Evolutionary conservation across 2,797 vertebrate genomes (phyloP), one percentile per base, ranked within the genome.

Genomic region (Acomys russatus): DNA sequence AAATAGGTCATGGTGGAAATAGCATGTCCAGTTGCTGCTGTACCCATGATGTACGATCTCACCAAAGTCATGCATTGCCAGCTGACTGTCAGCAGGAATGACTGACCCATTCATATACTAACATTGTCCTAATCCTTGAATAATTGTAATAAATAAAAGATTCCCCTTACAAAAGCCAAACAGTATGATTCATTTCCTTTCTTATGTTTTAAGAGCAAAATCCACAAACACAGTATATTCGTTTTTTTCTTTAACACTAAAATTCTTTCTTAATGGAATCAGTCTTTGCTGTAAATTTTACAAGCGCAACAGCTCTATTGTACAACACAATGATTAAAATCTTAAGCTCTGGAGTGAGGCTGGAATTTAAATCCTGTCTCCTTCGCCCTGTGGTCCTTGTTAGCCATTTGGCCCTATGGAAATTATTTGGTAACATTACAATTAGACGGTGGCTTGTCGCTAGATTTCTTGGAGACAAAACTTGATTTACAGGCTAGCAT

Each of bases 151-250:
- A 51, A 93, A 88, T 51, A 38, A 89, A 90, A 38, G 35, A 68
- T 91, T 38, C 51, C n/a, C 20, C 86, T 54, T 23, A 88, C 14
- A 91, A 83, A 94, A 68, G 30, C 23, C 88, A 89, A 90, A 51
- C 30, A 44, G 51, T 87, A 59, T 92, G 11, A 38, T 70, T 91
- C 22, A 74, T 74, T 91, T 79, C 76, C 9, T 70, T 94, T 92
- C 28, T 89, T 92, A 71, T 63, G 9, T 92, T 96, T 88, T 64
- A 92, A 89, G 22, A 76, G 18, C 9, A 93, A 94, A 95, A 74
- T 86, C 38, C 92, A 35, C 10, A 95, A 90, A 30, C 76, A 74
- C 4, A 9, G 17, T 74, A 71, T 23, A 49, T 33, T 88, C 85
- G 11, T 70, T 59, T 83, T 54, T 91, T 83, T 56, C 83, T 92